Evolutionary conservation across 2,888 invertebrate species (phyloP).

Genomic region (Drosophila mimetica): DNA sequence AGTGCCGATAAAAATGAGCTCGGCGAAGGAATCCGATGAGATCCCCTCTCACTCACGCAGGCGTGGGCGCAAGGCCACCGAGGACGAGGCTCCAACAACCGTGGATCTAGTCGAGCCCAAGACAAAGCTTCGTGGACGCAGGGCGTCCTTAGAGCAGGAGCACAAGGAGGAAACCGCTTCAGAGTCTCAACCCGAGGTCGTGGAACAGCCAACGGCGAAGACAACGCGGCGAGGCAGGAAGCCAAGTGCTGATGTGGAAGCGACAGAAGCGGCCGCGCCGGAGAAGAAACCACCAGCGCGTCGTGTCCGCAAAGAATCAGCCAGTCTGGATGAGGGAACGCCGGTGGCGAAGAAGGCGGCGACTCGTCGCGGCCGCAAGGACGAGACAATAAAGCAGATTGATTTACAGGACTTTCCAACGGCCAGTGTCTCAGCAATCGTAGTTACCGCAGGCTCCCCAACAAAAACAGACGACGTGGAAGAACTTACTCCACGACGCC

Average conservation of each 20-base stretch:
- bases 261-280: slow-evolving; percentile 1
- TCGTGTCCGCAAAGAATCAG: slow-evolving; percentile 50
- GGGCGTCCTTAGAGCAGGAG: slow-evolving; percentile 7
- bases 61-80: slow-evolving; percentile 42
- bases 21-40: neutral
- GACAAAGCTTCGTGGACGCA: slow-evolving; percentile 34
- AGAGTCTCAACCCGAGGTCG: neutral
- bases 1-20: neutral
- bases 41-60: slow-evolving; percentile 9
- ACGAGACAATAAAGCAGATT: neutral
- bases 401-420: slow-evolving; percentile 17
- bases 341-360: slow-evolving; percentile 38
- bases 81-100: neutral
- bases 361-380: slow-evolving; percentile 40
- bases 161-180: neutral
- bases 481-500: slow-evolving; percentile 60
- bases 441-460: slow-evolving; percentile 2
- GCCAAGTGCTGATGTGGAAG: slow-evolving; percentile 27
- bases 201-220: slow-evolving; percentile 9
- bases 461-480: slow-evolving; percentile 35
- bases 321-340: slow-evolving; percentile 32
- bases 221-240: slow-evolving; percentile 11
- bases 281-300: slow-evolving; percentile 21
- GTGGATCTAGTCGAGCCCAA: slow-evolving; percentile 8
- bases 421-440: neutral